phyloP scores from a whole-genome alignment of 1,140 invertebrate genomes.

The Whitmania pigra region DNA sequence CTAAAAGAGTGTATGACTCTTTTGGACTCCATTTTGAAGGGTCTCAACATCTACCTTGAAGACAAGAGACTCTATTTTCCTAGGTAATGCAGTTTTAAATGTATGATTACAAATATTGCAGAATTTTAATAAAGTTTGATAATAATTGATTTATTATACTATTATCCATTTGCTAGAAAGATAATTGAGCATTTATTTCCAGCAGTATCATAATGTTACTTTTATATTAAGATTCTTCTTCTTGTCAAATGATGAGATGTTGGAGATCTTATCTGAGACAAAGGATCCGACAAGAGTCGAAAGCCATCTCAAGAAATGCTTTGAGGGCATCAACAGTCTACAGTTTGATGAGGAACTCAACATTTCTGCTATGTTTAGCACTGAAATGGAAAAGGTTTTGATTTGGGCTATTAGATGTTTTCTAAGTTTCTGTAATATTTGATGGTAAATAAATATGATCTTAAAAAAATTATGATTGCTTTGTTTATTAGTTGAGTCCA shows the following conservation, averaged over 20 bases:
- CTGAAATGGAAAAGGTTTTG: slow-evolving; percentile 39
- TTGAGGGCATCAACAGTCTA: slow-evolving; percentile 43
- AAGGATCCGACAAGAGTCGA: slow-evolving; percentile 43
- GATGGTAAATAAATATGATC: no score
- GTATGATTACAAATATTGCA: no score
- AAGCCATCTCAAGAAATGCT: slow-evolving; percentile 44
- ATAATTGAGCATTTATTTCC: not conserved
- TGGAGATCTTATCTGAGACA: slow-evolving; percentile 44
- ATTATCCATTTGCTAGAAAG: no score
- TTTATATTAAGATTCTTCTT: slow-evolving; percentile 39
- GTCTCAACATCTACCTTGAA: slow-evolving; percentile 43
- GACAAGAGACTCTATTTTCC: slow-evolving; percentile 44
- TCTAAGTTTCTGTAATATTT: no score
- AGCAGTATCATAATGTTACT: not conserved
- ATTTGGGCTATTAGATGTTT: not conserved
- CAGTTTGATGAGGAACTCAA: slow-evolving; percentile 41
- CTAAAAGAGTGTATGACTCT: slow-evolving; percentile 39
- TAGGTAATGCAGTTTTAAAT: slow-evolving; percentile 26
- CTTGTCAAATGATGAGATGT: slow-evolving; percentile 44
- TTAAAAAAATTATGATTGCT: no score
- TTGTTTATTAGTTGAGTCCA: no score
- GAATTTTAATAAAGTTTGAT: no score
- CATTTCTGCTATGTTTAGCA: slow-evolving; percentile 41
- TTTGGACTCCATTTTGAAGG: slow-evolving; percentile 43
- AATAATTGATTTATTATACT: no score